Conservation (phyloP, 2,797 vertebrate genomes). For the Danio aesculapii region DNA sequence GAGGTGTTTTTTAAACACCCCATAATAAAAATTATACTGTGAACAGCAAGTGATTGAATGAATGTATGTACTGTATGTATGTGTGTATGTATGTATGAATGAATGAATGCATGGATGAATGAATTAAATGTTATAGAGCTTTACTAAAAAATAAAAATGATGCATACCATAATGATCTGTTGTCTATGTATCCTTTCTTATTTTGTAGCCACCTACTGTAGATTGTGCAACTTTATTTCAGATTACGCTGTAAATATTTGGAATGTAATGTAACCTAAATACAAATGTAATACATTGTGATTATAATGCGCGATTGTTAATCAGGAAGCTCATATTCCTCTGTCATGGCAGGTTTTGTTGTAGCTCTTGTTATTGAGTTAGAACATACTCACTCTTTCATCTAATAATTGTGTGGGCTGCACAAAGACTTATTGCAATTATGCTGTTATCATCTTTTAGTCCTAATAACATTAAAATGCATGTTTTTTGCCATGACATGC, state of each 20-base stretch:
- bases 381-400: conserved; percentile 19
- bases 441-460: conserved; percentile 10
- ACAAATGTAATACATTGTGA: conserved; percentile 10
- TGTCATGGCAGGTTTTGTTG: conserved; percentile 14
- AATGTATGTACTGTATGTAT: no score
- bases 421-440: conserved; percentile 28
- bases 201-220: not conserved
- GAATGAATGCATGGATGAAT: no score
- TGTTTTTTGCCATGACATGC: conserved; percentile 2
- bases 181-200: no score
- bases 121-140: no score
- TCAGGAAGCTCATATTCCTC: conserved; percentile 7
- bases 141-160: no score
- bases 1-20: no score
- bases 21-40: no score
- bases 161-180: no score
- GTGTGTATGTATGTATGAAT: no score
- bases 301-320: conserved; percentile 16
- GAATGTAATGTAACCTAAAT: no score
- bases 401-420: conserved; percentile 10
- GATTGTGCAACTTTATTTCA: not conserved
- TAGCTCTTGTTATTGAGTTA: not conserved
- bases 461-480: conserved; percentile 2
- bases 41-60: no score
- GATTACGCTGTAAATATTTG: no score